A percentile compares a stretch with the other conserved stretches of the same genome.
These are phyloP conservation scores for Caloenas nicobarica DNA, from an alignment of 2,113 vertebrate species.

Conservation along the genomic window DNA sequence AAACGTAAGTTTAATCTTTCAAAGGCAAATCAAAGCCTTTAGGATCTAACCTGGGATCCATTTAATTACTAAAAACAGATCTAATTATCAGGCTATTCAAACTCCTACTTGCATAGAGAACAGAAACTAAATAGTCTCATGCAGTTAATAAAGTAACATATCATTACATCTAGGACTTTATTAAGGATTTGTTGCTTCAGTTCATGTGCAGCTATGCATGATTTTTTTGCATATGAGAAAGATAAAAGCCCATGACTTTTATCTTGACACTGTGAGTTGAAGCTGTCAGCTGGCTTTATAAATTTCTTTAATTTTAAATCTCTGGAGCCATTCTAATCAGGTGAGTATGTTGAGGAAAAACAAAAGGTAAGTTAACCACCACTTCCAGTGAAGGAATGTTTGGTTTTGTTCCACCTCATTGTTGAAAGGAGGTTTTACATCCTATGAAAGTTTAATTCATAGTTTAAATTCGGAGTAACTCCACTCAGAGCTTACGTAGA, in stretches of 20 bases:
- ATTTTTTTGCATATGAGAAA: not conserved
- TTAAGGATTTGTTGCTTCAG: not conserved
- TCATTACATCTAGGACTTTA: not conserved
- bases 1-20: not conserved
- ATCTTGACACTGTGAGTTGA: not conserved
- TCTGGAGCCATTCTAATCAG: not conserved
- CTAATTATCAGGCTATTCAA: not conserved
- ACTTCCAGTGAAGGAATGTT: not conserved
- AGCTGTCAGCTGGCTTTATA: not conserved
- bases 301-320: not conserved
- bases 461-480: constrained; percentile 1
- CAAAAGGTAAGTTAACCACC: constrained; percentile 21
- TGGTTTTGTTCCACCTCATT: not conserved
- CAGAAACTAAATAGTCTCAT: not conserved
- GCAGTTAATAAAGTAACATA: not conserved
- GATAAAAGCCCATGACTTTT: not conserved
- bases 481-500: not conserved
- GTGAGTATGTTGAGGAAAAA: not conserved
- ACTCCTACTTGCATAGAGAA: not conserved
- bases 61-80: not conserved
- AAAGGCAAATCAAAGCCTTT: not conserved
- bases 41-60: not conserved
- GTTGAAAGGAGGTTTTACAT: not conserved
- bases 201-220: not conserved
- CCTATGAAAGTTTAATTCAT: not conserved